Percentiles rank a stretch among this genome's conserved stretches.
phyloP scores from a whole-genome alignment of 1,140 invertebrate species.

The Musca vetustissima region DNA sequence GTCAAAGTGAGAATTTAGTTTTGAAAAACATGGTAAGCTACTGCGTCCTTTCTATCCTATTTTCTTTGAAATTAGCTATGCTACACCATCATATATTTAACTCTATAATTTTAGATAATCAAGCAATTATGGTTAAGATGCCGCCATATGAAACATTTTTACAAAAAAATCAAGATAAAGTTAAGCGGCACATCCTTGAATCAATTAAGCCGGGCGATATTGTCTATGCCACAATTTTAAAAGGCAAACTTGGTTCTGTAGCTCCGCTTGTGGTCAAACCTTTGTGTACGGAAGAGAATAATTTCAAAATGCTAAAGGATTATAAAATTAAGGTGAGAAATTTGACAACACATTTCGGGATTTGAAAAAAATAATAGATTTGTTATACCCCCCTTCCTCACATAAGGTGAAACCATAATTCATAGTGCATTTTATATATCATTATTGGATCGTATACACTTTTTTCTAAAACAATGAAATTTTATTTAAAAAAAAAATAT shows the following conservation, averaged over 20 bases:
- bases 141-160: slow-evolving; percentile 83
- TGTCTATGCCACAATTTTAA: slow-evolving; percentile 82
- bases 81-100: neutral
- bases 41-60: too few relatives aligned
- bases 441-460: too few relatives aligned
- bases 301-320: neutral
- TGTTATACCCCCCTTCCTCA: too few relatives aligned
- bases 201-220: slow-evolving; percentile 74
- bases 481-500: neutral
- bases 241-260: slow-evolving; percentile 74
- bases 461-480: too few relatives aligned
- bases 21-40: neutral
- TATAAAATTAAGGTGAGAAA: slow-evolving; percentile 13
- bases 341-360: neutral
- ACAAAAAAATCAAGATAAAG: slow-evolving; percentile 51
- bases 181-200: slow-evolving; percentile 37
- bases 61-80: too few relatives aligned
- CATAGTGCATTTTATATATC: too few relatives aligned
- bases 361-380: too few relatives aligned
- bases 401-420: too few relatives aligned
- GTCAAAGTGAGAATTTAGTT: neutral
- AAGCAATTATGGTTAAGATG: slow-evolving; percentile 50
- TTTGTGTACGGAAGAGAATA: neutral
- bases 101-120: slow-evolving; percentile 18
- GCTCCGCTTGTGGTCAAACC: slow-evolving; percentile 54